A percentile compares a stretch with the other conserved stretches of the same genome.
These are phyloP conservation scores for Crotalus helleri DNA, from an alignment of 2,113 vertebrate species.

Conservation along the genomic window DNA sequence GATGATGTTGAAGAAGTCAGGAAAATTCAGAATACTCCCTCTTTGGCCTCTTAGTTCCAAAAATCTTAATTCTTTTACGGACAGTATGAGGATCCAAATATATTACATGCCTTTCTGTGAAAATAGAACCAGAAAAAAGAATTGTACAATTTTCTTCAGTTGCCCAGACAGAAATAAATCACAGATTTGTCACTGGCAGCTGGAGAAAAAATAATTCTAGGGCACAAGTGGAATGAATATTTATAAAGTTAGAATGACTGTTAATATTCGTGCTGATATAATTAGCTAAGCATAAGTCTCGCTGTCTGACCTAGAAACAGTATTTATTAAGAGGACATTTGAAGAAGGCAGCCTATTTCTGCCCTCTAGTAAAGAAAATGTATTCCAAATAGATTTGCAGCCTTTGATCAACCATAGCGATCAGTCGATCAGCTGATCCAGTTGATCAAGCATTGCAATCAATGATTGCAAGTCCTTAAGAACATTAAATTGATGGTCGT, in stretches of 20 bases:
- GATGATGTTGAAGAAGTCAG: not conserved
- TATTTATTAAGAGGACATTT: constrained; percentile 16
- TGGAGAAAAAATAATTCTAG: constrained; percentile 16
- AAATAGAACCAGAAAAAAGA: not conserved
- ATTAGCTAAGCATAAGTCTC: constrained; percentile 26
- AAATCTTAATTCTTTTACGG: not conserved
- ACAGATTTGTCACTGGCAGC: constrained; percentile 6
- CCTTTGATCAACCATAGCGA: not conserved
- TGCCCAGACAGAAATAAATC: constrained; percentile 11
- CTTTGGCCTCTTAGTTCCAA: not conserved
- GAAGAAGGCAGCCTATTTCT: accelerated
- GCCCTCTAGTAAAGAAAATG: accelerated
- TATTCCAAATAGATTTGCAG: not conserved
- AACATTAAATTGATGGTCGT: not conserved
- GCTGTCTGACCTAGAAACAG: constrained; percentile 1
- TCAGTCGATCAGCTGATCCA: not conserved
- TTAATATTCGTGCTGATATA: constrained; percentile 37
- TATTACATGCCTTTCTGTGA: not conserved
- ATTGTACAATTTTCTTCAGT: not conserved
- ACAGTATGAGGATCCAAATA: not conserved
- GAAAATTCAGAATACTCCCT: not conserved
- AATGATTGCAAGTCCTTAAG: not conserved
- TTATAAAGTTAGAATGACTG: constrained; percentile 36
- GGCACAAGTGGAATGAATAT: constrained; percentile 34
- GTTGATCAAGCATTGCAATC: not conserved